phyloP scores from a whole-genome alignment of 2,888 invertebrate genomes.

The Arctia plantaginis region DNA sequence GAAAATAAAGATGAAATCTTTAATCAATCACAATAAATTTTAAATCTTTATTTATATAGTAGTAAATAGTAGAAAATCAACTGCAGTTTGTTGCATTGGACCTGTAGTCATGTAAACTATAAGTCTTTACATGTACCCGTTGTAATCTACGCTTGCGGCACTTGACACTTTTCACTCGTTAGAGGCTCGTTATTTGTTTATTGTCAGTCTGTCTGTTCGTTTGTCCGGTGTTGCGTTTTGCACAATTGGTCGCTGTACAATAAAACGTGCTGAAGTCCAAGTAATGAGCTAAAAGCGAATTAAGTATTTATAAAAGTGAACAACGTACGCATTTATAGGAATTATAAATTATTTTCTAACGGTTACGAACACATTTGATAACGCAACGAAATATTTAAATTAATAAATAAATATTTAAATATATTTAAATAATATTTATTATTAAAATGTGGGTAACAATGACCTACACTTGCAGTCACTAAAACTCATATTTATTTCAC shows the following conservation, averaged over 20 bases:
- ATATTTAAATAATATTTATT: not conserved
- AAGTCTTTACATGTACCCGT: conserved; percentile 16
- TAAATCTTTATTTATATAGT: not conserved
- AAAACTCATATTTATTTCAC: not conserved
- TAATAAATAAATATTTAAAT: too few relatives aligned
- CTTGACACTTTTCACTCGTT: conserved; percentile 83
- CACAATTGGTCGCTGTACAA: conserved; percentile 73
- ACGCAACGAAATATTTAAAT: too few relatives aligned
- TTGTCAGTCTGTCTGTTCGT: conserved; percentile 74
- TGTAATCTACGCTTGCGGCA: conserved; percentile 46
- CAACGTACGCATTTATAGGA: not conserved
- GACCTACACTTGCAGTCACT: not conserved
- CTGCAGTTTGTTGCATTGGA: not conserved
- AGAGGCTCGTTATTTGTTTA: conserved; percentile 82
- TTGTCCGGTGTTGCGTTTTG: conserved; percentile 58
- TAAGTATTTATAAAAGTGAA: not conserved
- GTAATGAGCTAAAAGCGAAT: conserved; percentile 27
- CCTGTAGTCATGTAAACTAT: conserved; percentile 9
- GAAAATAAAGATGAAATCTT: too few relatives aligned
- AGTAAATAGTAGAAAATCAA: not conserved
- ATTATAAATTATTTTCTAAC: not conserved
- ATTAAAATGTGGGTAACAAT: not conserved
- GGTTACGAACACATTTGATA: too few relatives aligned
- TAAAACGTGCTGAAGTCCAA: conserved; percentile 53
- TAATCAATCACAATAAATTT: too few relatives aligned